Evolutionary conservation across 2,113 vertebrate species (phyloP).

Genomic region (Mellivora capensis): DNA sequence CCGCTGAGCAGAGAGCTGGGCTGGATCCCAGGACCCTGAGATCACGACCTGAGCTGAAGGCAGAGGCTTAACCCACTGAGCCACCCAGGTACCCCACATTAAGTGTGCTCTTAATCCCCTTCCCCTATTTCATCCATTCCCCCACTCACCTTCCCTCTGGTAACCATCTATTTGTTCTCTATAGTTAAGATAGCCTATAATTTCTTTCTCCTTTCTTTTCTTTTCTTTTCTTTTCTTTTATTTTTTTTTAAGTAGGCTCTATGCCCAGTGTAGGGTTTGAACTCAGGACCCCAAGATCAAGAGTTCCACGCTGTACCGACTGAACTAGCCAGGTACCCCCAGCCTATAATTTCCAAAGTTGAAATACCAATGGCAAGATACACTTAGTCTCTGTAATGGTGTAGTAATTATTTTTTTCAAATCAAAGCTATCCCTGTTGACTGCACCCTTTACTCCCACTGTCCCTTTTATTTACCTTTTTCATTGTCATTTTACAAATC

Average conservation of each 20-base stretch:
- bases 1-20: too few species aligned
- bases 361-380: not conserved
- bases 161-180: not conserved
- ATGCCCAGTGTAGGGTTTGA: not conserved
- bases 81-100: too few species aligned
- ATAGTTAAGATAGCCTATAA: not conserved
- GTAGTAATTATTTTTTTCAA: not conserved
- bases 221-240: too few species aligned
- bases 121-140: not conserved
- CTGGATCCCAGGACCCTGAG: too few species aligned
- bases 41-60: too few species aligned
- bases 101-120: too few species aligned
- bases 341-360: not conserved
- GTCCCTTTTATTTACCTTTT: not conserved
- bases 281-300: not conserved
- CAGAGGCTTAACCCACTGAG: too few species aligned
- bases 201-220: not conserved
- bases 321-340: not conserved
- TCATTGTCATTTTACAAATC: not conserved
- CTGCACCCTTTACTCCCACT: not conserved
- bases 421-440: not conserved
- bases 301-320: not conserved
- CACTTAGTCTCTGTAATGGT: not conserved
- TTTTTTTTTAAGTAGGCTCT: not conserved
- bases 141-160: not conserved